Percentiles rank a stretch among this genome's conserved stretches.
phyloP scores from a whole-genome alignment of 2,113 vertebrate species.

The Pluvialis apricaria region DNA sequence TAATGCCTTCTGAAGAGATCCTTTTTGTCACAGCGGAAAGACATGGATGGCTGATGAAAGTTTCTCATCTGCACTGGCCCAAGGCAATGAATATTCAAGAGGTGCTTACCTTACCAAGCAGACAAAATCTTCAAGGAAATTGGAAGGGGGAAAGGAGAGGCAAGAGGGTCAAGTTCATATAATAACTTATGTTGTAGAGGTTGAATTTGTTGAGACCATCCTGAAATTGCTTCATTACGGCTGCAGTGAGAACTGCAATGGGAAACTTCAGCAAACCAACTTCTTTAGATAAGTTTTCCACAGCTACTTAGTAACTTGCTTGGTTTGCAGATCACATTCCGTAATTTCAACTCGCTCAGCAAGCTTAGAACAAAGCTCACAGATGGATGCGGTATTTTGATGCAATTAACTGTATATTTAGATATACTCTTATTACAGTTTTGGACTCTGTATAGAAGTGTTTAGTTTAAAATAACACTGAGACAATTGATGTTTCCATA shows the following conservation, averaged over 20 bases:
- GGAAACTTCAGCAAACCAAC: background rate
- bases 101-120: constrained; percentile 54
- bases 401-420: constrained; percentile 60
- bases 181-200: background rate
- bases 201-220: background rate
- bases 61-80: background rate
- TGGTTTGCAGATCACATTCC: constrained; percentile 58
- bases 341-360: constrained; percentile 32
- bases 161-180: background rate
- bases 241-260: background rate
- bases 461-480: constrained; percentile 63
- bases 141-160: constrained; percentile 2
- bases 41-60: background rate
- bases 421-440: constrained; percentile 34
- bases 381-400: constrained; percentile 61
- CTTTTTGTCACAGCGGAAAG: background rate
- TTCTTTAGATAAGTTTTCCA: constrained; percentile 24
- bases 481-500: constrained; percentile 30
- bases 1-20: background rate
- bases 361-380: constrained; percentile 53
- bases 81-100: constrained; percentile 21
- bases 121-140: constrained; percentile 25
- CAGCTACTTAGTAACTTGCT: constrained; percentile 41
- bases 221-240: background rate
- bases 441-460: constrained; percentile 42